Base-by-base conservation (phyloP, 2,113 vertebrate genomes). In the Oceanites oceanicus region DNA sequence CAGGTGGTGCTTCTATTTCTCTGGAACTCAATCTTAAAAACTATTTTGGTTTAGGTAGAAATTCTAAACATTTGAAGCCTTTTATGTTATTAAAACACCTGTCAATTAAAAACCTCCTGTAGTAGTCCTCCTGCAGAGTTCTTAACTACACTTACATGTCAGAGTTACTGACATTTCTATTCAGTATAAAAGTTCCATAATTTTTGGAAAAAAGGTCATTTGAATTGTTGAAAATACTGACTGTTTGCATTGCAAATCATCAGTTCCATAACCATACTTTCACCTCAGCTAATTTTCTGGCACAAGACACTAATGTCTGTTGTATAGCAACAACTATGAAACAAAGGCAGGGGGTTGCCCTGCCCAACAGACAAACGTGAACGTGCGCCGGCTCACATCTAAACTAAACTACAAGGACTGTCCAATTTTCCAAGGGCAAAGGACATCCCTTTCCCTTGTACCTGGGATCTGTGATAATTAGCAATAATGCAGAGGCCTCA, bases 371-470 rank as follows among this genome's bases (percentile, higher is more conserved):
- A 55, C 27, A 44, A 66, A 47, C 7, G 3, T 1, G 14, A 52
- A 59, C 0, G 0, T 25, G 47, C 17, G 47, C 17, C 11, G 5
- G 12, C 23, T 50, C 25, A 9, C 5, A 17, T 11, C 38, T 9
- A 21, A 68, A 52, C 25, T 11, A 13, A 45, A 75, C 23, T 19
- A 20, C 42, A 34, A 65, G 11, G 19, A 14, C 13, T 36, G 23
- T 13, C 42, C 17, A 20, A 1, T 68, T 89, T 34, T 65, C 70
- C 45, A n/a, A 58, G 47, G 56, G 49, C 8, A 61, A 87, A 79
- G 18, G 30, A 15, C 36, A 56, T 11, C 12, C 10, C 27, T 32
- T 20, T 44, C 23, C 49, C 44, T 63, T 5, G 2, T 18, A 18
- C 3, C 3, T 26, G 32, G 25, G 8, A 34, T 14, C 50, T 78